Percentiles rank a stretch among this genome's conserved stretches.
These are phyloP conservation scores for Rhineura floridana DNA, from an alignment of 2,113 vertebrate species.

Conservation along the genomic window DNA sequence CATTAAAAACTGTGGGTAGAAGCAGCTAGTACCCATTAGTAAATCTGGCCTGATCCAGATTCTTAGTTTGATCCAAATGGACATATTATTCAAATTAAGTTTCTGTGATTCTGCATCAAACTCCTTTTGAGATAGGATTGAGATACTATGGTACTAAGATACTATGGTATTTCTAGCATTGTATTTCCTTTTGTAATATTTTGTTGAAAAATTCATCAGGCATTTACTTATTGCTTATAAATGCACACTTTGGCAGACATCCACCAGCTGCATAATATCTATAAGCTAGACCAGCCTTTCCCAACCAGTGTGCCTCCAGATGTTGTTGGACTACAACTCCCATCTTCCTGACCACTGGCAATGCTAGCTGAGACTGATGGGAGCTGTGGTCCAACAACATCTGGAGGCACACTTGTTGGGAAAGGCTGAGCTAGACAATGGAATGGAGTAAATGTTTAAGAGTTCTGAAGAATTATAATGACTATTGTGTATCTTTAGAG, in stretches of 20 bases:
- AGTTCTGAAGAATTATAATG: neutral
- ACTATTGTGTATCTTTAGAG: neutral
- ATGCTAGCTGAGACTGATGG: no score
- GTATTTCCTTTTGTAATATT: neutral
- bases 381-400: no score
- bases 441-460: neutral
- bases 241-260: neutral
- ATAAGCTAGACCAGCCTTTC: no score
- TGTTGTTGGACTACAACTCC: no score
- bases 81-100: neutral
- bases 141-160: no score
- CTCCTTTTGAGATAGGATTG: no score
- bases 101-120: neutral
- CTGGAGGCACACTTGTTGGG: no score
- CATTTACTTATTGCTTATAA: neutral
- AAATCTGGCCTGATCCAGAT: neutral
- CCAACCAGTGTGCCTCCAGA: no score
- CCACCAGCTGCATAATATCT: slow-evolving; percentile 2
- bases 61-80: neutral
- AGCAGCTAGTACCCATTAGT: neutral
- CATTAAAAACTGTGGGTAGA: neutral
- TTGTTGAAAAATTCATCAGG: slow-evolving; percentile 2
- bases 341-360: no score
- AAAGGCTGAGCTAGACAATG: no score
- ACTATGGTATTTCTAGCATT: neutral